Base-by-base conservation (phyloP, 2,797 vertebrate genomes). In the Takifugu rubripes region DNA sequence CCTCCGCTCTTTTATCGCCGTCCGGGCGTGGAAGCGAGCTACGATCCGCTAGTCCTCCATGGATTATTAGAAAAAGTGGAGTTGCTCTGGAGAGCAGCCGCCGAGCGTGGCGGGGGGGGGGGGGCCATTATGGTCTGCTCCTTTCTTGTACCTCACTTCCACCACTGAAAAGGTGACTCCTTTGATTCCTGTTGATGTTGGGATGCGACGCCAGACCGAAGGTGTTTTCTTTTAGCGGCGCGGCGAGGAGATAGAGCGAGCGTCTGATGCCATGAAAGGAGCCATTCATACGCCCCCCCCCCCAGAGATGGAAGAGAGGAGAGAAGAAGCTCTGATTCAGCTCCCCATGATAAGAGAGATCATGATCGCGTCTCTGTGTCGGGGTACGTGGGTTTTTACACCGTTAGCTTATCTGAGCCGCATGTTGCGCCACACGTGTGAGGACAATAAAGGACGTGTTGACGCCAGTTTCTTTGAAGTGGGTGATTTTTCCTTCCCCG, bases 291-390 rank as follows among this genome's bases (percentile, higher is more conserved):
- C 75, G 70, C 51, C 68, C 54, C 51, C 68, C 54, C 63, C 66
- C 48, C 49, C 1, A 61, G 60, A 74, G 62, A 72, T 15, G 64
- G 31, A 52, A 54, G 55, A 63, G 44, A 45, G 21, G 64, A 63
- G 42, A 64, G 16, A 71, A 72, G 71, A 73, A 71, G 59, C 49
- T 70, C 51, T 61, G 71, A 73, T 72, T 73, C 64, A 26, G 0
- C 61, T 61, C 65, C 68, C 61, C 54, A 66, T 69, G 79, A 84
- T 74, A 73, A 68, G 59, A 60, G 76, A 76, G 56, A 81, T 69
- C 61, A 74, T 53, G 68, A 87, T 87, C 78, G 73, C 78, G 70
- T 84, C 77, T 59, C 54, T 86, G 65, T 64, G 77, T 63, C 61
- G 69, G 83, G 87, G 83, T 89, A 85, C 66, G 85, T 86, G 52